A percentile compares a stretch with the other conserved stretches of the same genome.
Evolutionary conservation across 2,888 invertebrate species (phyloP).

Genomic region (Fissipunctia ypsillon): DNA sequence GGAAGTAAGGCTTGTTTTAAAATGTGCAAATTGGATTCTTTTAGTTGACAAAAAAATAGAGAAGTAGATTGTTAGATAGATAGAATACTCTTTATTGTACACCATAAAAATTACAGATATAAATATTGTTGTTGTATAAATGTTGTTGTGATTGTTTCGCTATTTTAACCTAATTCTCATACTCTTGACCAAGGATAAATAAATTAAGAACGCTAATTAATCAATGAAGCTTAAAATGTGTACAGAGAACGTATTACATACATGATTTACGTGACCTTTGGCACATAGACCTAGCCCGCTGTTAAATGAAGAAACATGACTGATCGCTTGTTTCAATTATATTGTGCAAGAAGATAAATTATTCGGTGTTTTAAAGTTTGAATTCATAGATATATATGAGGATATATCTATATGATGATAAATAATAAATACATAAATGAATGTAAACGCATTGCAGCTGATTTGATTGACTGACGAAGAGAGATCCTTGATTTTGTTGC

Average conservation of each 20-base stretch:
- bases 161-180: constrained; percentile 3
- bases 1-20: neutral
- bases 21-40: neutral
- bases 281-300: constrained; percentile 35
- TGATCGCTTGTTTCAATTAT: constrained; percentile 60
- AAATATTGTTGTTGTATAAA: no score
- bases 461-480: neutral
- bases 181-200: neutral
- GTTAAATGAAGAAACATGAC: constrained; percentile 60
- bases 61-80: no score
- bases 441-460: neutral
- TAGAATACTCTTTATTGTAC: no score
- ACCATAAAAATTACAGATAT: no score
- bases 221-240: constrained; percentile 46
- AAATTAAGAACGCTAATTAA: constrained; percentile 33
- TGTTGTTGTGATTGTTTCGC: neutral
- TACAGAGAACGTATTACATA: constrained; percentile 39
- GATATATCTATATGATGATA: neutral
- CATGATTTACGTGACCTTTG: constrained; percentile 60
- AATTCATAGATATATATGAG: constrained; percentile 19
- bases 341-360: constrained; percentile 57
- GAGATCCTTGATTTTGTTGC: constrained; percentile 11
- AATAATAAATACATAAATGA: no score
- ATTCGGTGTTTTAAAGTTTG: constrained; percentile 27
- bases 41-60: neutral